phyloP scores from a whole-genome alignment of 2,888 invertebrate species.

The Andrena fulva region DNA sequence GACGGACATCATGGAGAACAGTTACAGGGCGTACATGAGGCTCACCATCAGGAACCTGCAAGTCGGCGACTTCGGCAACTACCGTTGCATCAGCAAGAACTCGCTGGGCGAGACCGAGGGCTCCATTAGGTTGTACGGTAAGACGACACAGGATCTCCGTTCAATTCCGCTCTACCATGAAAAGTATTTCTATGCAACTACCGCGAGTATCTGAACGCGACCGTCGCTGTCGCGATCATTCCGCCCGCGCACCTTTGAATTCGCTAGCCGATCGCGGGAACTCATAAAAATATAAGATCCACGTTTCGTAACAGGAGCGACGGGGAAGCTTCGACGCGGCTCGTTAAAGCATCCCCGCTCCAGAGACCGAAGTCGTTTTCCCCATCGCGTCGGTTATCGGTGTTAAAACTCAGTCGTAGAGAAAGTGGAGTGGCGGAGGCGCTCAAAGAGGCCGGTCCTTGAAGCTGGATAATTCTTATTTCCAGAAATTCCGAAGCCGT shows the following conservation, averaged over 20 bases:
- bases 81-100: slow-evolving; percentile 97
- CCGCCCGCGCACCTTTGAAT: neutral
- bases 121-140: slow-evolving; percentile 96
- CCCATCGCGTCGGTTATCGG: neutral
- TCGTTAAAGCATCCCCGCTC: slow-evolving; percentile 2
- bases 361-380: neutral
- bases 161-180: neutral
- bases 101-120: slow-evolving; percentile 97
- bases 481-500: slow-evolving; percentile 95
- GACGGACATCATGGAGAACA: slow-evolving; percentile 93
- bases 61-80: slow-evolving; percentile 94
- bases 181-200: neutral
- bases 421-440: neutral
- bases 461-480: slow-evolving; percentile 77
- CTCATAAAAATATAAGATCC: neutral
- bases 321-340: neutral
- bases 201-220: neutral
- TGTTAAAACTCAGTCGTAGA: neutral
- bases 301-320: no score
- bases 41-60: slow-evolving; percentile 94
- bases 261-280: neutral
- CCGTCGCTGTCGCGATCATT: neutral
- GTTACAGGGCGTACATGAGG: slow-evolving; percentile 95
- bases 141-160: slow-evolving; percentile 75
- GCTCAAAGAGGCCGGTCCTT: slow-evolving; percentile 53